These are phyloP conservation scores for Epirrita christyi DNA, from an alignment of 2,888 invertebrate genomes.

Conservation along the genomic window DNA sequence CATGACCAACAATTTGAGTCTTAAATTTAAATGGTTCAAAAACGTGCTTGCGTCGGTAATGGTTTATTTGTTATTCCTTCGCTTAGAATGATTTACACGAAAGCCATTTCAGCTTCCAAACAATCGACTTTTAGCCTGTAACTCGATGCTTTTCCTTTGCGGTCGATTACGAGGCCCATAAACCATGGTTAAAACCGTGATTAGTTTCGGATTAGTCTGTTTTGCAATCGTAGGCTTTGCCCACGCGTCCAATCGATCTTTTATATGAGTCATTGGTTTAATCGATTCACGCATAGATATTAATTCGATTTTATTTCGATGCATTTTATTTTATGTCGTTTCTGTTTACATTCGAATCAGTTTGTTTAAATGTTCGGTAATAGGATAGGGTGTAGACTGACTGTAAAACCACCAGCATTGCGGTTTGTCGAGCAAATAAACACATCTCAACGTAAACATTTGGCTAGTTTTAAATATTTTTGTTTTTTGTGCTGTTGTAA, in stretches of 20 bases:
- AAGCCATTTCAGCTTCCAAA: conserved; percentile 20
- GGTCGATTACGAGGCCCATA: conserved; percentile 50
- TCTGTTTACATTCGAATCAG: conserved; percentile 53
- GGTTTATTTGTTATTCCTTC: too few relatives aligned
- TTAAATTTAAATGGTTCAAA: too few relatives aligned
- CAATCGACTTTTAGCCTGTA: conserved; percentile 33
- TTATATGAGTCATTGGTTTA: conserved; percentile 57
- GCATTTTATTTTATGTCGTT: too few relatives aligned
- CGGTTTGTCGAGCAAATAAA: conserved; percentile 49
- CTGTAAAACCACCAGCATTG: conserved; percentile 48
- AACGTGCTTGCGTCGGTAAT: too few relatives aligned
- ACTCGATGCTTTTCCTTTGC: conserved; percentile 45
- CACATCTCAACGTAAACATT: conserved; percentile 31
- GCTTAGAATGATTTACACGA: neutral
- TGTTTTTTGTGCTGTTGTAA: conserved; percentile 9
- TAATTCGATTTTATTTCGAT: conserved; percentile 52
- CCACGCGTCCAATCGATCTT: conserved; percentile 61
- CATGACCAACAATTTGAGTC: too few relatives aligned
- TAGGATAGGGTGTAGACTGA: conserved; percentile 45
- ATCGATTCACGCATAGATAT: conserved; percentile 58
- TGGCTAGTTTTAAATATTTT: conserved; percentile 16
- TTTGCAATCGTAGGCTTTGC: conserved; percentile 53
- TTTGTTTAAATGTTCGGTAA: conserved; percentile 48
- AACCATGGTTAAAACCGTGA: conserved; percentile 54
- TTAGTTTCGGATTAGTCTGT: conserved; percentile 65